Evolutionary conservation across 2,113 vertebrate species (phyloP).

Genomic region (Globicephala melas): DNA sequence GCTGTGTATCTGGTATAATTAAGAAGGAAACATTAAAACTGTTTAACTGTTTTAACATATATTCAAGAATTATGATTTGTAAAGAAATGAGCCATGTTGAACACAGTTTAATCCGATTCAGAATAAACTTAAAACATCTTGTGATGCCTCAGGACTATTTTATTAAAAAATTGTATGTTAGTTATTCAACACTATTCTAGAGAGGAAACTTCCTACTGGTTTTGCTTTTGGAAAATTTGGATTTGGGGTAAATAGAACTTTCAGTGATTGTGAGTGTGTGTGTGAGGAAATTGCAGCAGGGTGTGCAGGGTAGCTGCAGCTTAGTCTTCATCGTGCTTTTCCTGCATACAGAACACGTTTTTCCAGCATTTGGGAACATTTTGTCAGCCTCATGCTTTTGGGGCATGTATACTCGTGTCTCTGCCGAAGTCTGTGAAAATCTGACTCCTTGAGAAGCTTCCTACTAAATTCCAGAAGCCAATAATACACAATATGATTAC

Average conservation of each 20-base stretch:
- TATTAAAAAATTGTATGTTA: background rate
- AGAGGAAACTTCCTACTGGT: background rate
- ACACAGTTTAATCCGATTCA: constrained; percentile 32
- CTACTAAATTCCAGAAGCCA: background rate
- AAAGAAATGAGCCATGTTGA: constrained; percentile 45
- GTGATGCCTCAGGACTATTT: constrained; percentile 6
- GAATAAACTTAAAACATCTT: constrained; percentile 56
- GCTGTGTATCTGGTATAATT: constrained; percentile 21
- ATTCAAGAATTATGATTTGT: constrained; percentile 33
- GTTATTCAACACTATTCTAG: background rate
- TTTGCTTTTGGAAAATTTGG: background rate
- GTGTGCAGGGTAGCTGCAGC: background rate
- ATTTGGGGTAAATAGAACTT: background rate
- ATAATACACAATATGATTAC: background rate
- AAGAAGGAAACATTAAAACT: constrained; percentile 15
- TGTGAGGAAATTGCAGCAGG: background rate
- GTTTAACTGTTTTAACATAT: constrained; percentile 39
- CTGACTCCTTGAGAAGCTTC: background rate
- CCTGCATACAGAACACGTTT: background rate
- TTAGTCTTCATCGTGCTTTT: background rate
- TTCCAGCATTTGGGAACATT: background rate
- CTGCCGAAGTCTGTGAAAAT: background rate
- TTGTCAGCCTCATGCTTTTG: background rate
- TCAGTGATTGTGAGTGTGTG: background rate
- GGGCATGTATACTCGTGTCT: background rate